Base-by-base conservation (phyloP, 2,888 invertebrate species). In the Ceratothoa steindachneri region DNA sequence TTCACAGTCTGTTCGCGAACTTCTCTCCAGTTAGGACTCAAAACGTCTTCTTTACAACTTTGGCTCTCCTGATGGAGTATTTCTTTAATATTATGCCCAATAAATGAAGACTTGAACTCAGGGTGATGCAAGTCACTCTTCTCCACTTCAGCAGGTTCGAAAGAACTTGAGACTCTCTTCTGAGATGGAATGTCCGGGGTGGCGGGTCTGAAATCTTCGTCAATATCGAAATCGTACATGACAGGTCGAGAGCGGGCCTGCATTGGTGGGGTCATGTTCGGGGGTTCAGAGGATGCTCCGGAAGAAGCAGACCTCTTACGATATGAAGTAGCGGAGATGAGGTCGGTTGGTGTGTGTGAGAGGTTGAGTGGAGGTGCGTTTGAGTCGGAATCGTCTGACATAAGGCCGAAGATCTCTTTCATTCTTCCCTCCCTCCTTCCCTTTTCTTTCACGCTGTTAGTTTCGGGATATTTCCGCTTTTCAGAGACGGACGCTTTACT, bases 381-480 rank as follows among this genome's bases (percentile, higher is more conserved):
- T 29, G 76, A 67, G 51, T 79, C 79, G 12, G 75, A 75, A 31
- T 79, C 79, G 65, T 92, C 93, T 0, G 93, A 93, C 76, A 93
- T 86, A 12, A 93, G 91, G 0, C 93, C 93, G 84, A 93, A 93
- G 77, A 93, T 93, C 81, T 92, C 93, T 84, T 93, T 92, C 90
- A 93, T 91, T 84, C 92, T 91, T 29, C 89, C 92, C 81, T 91
- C 91, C 77, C 72, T 77, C 65, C 66, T 64, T 19, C 53, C 24
- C 15, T 66, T 24, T 7, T 67, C 68, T 72, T 79, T 29, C 72
- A 70, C 24, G 68, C 67, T 53, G 67, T 69, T 64, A 28, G n/a
- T 52, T 4, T 30, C 60, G 30, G 60, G 12, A 64, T 64, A 64
- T 4, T 60, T 30, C 41, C 70, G 30, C 24, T 52, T 55, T 4